Conservation (phyloP, 2,797 vertebrate genomes). For the Heliangelus exortis region DNA sequence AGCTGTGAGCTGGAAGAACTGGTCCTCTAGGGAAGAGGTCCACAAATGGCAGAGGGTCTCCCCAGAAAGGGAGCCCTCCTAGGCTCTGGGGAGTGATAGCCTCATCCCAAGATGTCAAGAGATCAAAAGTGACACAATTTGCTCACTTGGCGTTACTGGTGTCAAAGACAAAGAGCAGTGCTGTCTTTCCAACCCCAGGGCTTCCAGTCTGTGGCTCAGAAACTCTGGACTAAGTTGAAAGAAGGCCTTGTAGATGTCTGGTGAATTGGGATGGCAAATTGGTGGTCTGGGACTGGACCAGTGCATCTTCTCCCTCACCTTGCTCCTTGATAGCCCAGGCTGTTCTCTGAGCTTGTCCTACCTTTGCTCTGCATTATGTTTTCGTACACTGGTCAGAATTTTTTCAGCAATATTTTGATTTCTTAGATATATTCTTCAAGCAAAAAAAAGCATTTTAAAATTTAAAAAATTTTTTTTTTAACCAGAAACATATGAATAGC, state of each 20-base stretch:
- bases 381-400: background rate
- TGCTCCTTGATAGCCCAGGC: background rate
- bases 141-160: background rate
- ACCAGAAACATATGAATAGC: background rate
- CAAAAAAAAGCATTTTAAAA: background rate
- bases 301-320: background rate
- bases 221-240: background rate
- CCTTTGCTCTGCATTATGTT: background rate
- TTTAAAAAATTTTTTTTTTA: background rate
- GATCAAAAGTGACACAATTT: background rate
- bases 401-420: background rate
- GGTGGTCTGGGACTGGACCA: fast-evolving
- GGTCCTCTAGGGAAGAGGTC: background rate
- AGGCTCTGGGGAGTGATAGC: fast-evolving
- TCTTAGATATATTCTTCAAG: background rate
- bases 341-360: background rate
- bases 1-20: background rate
- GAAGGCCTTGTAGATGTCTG: background rate
- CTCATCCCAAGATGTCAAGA: fast-evolving
- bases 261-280: background rate
- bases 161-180: background rate
- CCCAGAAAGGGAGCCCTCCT: background rate
- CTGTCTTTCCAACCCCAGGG: background rate
- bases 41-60: background rate
- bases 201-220: background rate